Base-by-base conservation (phyloP, 2,113 vertebrate genomes). In the Archilochus colubris region DNA sequence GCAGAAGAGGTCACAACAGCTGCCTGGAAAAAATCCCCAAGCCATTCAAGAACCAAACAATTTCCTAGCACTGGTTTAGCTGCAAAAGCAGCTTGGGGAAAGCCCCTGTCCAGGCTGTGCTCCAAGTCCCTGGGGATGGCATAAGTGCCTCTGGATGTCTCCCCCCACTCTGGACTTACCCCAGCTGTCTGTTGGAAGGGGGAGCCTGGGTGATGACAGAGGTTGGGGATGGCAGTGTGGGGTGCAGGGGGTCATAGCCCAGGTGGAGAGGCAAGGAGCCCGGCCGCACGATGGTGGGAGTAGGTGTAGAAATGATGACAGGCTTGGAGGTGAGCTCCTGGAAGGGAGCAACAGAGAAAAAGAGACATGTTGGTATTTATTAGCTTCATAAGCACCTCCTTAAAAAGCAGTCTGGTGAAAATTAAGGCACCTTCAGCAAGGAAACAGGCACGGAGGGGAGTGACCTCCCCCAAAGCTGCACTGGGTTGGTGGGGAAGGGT, bases 121-220 rank as follows among this genome's bases (percentile, higher is more conserved):
- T 40, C 40, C 12, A 13, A 40, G 40, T 40, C 40, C 40, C 40
- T 40, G 9, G 40, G 40, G 40, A 40, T 40, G 40, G 11, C 38
- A 40, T 40, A 40, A 12, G 38, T 40, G 9, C 40, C 40, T 40
- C 40, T 40, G 40, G 40, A 40, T 40, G 4, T 8, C 16, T 28
- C 14, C n/a, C 10, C 12, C 30, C 4, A 40, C n/a, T 74, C 66
- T 12, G 53, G 53, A 97, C 99, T 99, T 96, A 99, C 99, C 98
- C 98, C 18, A 99, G 98, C 68, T 99, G 98, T 22, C 99, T 97
- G 98, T 98, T 99, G 96, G 99, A 98, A 69, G 99, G 99, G 38
- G 99, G 99, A 4, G 99, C 98, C 95, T 99, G 99, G 86, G 99
- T 99, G 96, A 99, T 99, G 97, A 99, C 99, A 0, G 99, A 99